Evolutionary conservation across 1,140 invertebrate species (phyloP).

Genomic region (Chionoecetes opilio): DNA sequence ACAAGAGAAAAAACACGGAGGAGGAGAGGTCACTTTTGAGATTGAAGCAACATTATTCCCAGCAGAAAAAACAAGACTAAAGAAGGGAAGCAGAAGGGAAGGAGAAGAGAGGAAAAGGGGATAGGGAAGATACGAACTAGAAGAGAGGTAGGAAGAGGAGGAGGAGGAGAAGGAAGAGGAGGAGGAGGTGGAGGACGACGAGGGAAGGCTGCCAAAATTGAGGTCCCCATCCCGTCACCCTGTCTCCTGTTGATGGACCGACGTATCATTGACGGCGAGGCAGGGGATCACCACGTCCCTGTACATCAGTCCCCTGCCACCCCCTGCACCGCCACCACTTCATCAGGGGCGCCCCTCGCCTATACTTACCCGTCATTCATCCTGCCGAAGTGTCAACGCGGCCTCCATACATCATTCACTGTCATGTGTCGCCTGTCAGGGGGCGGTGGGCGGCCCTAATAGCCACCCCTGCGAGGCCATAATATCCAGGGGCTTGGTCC

Average conservation of each 20-base stretch:
- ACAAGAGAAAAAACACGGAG: too few relatives aligned
- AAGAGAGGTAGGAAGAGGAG: too few relatives aligned
- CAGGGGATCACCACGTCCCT: neutral
- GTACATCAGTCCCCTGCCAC: constrained; percentile 70
- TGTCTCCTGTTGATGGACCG: constrained; percentile 54
- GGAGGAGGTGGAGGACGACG: too few relatives aligned
- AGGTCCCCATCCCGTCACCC: constrained; percentile 40
- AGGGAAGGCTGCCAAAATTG: constrained; percentile 21
- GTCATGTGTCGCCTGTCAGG: constrained; percentile 38
- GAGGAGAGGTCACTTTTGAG: too few relatives aligned
- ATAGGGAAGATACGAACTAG: too few relatives aligned
- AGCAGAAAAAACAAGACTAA: too few relatives aligned
- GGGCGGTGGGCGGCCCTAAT: neutral
- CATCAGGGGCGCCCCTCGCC: constrained; percentile 34
- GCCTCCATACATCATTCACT: constrained; percentile 67
- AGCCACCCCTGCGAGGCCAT: neutral
- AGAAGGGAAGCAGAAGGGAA: too few relatives aligned
- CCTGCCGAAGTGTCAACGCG: constrained; percentile 64
- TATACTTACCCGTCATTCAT: constrained; percentile 68
- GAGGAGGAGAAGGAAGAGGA: too few relatives aligned
- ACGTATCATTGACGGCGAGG: constrained; percentile 64
- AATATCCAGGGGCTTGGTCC: neutral
- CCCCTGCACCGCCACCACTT: constrained; percentile 8
- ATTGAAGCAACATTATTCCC: too few relatives aligned
- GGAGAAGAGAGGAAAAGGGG: too few relatives aligned